A percentile compares a stretch with the other conserved stretches of the same genome.
Evolutionary conservation across 2,797 vertebrate species (phyloP).

Genomic region (Danio tinwini): DNA sequence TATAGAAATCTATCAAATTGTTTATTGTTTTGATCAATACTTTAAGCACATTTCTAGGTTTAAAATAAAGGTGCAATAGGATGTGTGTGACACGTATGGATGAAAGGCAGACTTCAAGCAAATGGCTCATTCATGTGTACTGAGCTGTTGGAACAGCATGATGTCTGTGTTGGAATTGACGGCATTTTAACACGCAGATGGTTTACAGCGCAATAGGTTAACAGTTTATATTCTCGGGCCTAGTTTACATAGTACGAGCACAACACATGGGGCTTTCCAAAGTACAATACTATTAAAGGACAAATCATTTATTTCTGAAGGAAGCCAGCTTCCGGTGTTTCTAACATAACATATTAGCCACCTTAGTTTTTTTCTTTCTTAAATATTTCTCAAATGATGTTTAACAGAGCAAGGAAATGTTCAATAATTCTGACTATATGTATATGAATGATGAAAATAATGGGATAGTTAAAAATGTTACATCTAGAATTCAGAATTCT

Average conservation of each 20-base stretch:
- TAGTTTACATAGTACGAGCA: constrained; percentile 8
- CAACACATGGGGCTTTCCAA: not conserved
- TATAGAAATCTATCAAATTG: too few relatives aligned
- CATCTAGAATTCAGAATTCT: too few relatives aligned
- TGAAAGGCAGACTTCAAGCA: constrained; percentile 28
- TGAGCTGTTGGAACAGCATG: constrained; percentile 52
- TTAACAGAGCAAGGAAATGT: too few relatives aligned
- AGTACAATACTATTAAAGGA: too few relatives aligned
- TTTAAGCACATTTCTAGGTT: not conserved
- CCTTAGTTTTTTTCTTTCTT: too few relatives aligned
- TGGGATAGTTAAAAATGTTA: too few relatives aligned
- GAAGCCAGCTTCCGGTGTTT: not conserved
- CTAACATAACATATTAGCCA: not conserved
- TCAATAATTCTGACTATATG: too few relatives aligned
- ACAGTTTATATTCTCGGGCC: constrained; percentile 10
- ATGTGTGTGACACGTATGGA: constrained; percentile 3
- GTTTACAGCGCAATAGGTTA: constrained; percentile 26
- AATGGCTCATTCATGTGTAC: constrained; percentile 58
- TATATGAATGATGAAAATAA: too few relatives aligned
- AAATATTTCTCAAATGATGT: too few relatives aligned
- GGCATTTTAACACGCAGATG: constrained; percentile 1
- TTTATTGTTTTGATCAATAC: too few relatives aligned
- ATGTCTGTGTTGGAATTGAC: constrained; percentile 18
- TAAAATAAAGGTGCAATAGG: not conserved
- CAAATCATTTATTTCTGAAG: not conserved